Evolutionary conservation across 2,113 vertebrate genomes (phyloP).

Genomic region (Pachycephala philippinensis): DNA sequence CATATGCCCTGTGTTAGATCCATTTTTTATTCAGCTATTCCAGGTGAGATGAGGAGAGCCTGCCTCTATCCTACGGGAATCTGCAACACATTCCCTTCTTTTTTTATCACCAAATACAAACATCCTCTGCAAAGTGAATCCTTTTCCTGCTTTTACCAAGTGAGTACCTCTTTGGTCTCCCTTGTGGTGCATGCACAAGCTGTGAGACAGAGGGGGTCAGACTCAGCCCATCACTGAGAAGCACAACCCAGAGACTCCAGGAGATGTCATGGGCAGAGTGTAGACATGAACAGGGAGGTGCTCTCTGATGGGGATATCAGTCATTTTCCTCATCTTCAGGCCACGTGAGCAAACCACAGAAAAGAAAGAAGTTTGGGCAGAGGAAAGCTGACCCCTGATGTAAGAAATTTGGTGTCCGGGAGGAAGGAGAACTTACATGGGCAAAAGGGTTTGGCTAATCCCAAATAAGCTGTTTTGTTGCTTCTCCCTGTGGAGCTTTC

Average conservation of each 20-base stretch:
- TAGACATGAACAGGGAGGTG: neutral
- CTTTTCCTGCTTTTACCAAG: neutral
- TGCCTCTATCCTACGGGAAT: neutral
- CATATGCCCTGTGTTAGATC: neutral
- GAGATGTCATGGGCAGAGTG: neutral
- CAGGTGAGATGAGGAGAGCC: neutral
- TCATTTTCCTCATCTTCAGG: neutral
- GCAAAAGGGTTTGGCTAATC: neutral
- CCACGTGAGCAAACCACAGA: neutral
- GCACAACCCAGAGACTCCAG: neutral
- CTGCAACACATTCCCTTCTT: neutral
- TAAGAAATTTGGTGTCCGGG: neutral
- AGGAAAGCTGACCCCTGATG: neutral
- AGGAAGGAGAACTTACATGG: neutral
- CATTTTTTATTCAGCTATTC: neutral
- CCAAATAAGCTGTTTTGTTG: neutral
- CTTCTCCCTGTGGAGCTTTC: neutral
- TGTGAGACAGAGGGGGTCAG: neutral
- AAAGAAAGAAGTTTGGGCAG: neutral
- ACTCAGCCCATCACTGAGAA: neutral
- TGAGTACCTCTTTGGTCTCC: neutral
- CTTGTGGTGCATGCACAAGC: accelerated
- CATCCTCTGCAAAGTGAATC: neutral
- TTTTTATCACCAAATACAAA: neutral
- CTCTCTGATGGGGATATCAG: neutral